Evolutionary conservation across 2,797 vertebrate species (phyloP), one percentile per base, ranked within the genome.

Genomic region (Chiroxiphia lanceolata): DNA sequence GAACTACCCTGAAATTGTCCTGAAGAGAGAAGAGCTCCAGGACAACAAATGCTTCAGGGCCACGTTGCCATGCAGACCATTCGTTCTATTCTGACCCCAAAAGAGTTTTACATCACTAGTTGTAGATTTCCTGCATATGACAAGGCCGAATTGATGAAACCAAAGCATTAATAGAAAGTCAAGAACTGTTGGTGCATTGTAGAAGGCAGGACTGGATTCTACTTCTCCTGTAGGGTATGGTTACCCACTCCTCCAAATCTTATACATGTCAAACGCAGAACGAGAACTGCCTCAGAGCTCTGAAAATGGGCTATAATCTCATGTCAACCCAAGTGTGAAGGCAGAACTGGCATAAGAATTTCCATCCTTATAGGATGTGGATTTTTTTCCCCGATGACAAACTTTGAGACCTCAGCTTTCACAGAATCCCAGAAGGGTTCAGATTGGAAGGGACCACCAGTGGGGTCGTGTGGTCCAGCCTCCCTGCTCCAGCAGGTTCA

Each of bases 1-100:
- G 42, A 92, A n/a, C 19, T 91, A 61, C 68, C 69, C 81, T 78
- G 64, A 92, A 92, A 94, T 59, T 64, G 38, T 68, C 50, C 50
- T 71, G 15, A 74, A 92, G 51, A 74, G 29, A 64, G 10, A 74
- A 61, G 20, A 82, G 23, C 10, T 40, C 23, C 61, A 75, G 33
- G 56, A 77, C 22, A 74, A 11, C 4, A 36, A 61, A 64, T 38
- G 31, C 14, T 26, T 57, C 10, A 57, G 48, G 44, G 6, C 3
- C 10, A 19, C 19, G 23, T 22, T 87, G 38, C 31, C 13, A 40
- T 48, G 27, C 14, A 57, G 53, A 89, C 8, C 4, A 6, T 54
- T 90, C 72, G 11, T 29, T 87, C 26, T 38, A 1, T 48, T 83
- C n/a, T 69, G n/a, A 70, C 33, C 20, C 21, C 18, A 23, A 8